Percentiles rank a stretch among this genome's conserved stretches.
Conservation (phyloP, 2,888 invertebrate genomes). For the Alviniconcha strummeri region DNA sequence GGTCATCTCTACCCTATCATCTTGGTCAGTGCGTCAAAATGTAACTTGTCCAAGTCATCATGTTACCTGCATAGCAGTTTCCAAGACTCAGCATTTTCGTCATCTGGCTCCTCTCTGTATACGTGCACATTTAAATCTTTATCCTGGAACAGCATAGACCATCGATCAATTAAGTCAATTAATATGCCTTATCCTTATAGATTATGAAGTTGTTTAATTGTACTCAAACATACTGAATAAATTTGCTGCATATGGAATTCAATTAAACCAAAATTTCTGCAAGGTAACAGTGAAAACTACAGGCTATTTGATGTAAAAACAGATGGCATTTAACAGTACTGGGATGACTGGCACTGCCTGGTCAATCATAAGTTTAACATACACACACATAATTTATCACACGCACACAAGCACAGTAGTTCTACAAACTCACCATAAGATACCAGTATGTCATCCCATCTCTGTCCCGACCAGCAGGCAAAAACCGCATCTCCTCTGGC, state of each 20-base stretch:
- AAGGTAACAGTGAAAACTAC: too few species aligned
- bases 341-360: too few species aligned
- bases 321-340: too few species aligned
- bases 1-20: too few species aligned
- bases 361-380: not conserved
- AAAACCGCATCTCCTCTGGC: conserved; percentile 86
- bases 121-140: conserved; percentile 91
- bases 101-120: conserved; percentile 96
- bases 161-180: too few species aligned
- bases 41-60: not conserved
- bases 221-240: too few species aligned
- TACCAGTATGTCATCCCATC: conserved; percentile 95
- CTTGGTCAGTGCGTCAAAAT: too few species aligned
- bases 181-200: too few species aligned
- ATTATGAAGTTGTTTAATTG: too few species aligned
- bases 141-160: conserved; percentile 78
- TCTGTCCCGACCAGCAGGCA: conserved; percentile 93
- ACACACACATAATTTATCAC: not conserved
- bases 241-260: too few species aligned
- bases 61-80: conserved; percentile 88
- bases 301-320: too few species aligned
- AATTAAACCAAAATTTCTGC: too few species aligned
- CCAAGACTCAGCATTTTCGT: conserved; percentile 87
- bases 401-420: not conserved
- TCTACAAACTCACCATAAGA: conserved; percentile 76